Conservation (phyloP, 2,113 vertebrate species). For the Rafetus swinhoei region DNA sequence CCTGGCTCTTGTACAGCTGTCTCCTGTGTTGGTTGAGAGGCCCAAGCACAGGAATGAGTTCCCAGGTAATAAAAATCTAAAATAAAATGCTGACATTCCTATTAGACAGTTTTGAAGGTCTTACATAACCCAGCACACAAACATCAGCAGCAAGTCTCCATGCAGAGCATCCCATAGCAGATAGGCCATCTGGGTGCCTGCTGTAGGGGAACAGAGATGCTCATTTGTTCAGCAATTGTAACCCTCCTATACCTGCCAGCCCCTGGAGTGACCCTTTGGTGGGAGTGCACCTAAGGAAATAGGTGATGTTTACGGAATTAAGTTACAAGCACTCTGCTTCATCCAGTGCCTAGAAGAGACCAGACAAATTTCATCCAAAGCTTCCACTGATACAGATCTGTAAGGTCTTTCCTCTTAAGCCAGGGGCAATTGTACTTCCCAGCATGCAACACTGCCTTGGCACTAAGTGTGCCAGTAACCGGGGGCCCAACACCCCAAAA, state of each 20-base stretch:
- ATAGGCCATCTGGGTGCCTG: rapidly evolving
- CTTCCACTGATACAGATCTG: background rate
- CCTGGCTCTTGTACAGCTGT: background rate
- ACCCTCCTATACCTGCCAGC: background rate
- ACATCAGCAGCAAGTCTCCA: background rate
- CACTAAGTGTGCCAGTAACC: background rate
- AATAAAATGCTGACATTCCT: constrained; percentile 39
- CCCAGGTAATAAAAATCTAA: constrained; percentile 35
- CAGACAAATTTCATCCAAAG: background rate
- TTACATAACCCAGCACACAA: constrained; percentile 31
- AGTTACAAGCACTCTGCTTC: background rate
- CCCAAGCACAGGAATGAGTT: background rate
- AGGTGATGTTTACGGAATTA: background rate
- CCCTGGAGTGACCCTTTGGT: background rate
- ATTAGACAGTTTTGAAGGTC: background rate
- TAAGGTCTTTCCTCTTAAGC: background rate
- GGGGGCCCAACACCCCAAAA: background rate
- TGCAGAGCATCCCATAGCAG: rapidly evolving
- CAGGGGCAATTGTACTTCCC: background rate
- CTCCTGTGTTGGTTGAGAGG: background rate
- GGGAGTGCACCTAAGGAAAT: background rate
- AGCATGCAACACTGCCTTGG: background rate
- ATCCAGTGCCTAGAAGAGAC: background rate
- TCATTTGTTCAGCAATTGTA: background rate
- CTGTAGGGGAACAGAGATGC: background rate